Percentiles rank a stretch among this genome's conserved stretches.
Evolutionary conservation across 2,888 invertebrate genomes (phyloP).

Genomic region (Ceraclea dissimilis): DNA sequence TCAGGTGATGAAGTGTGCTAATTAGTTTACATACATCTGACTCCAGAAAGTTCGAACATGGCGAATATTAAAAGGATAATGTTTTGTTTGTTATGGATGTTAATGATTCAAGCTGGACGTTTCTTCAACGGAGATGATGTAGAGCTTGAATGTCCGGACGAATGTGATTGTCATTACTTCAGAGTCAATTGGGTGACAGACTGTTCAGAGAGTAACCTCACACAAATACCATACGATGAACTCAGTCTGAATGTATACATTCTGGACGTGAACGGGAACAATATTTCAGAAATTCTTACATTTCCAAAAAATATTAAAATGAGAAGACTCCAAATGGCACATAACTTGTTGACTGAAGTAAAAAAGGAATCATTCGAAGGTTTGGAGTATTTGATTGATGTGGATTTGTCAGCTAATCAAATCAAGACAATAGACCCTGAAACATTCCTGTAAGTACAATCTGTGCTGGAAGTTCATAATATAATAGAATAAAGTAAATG

Average conservation of each 20-base stretch:
- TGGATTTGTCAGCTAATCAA: slow-evolving; percentile 60
- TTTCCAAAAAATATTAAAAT: slow-evolving; percentile 64
- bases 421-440: slow-evolving; percentile 59
- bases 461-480: no score
- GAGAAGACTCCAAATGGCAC: slow-evolving; percentile 60
- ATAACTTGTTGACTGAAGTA: slow-evolving; percentile 54
- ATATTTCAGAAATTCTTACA: slow-evolving; percentile 49
- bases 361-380: slow-evolving; percentile 56
- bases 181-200: slow-evolving; percentile 71
- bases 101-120: neutral
- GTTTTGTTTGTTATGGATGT: slow-evolving; percentile 7
- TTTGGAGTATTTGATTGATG: slow-evolving; percentile 59
- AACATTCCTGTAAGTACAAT: slow-evolving; percentile 54
- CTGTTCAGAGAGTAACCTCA: slow-evolving; percentile 66
- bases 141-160: slow-evolving; percentile 63
- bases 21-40: no score
- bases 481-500: no score
- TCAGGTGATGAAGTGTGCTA: no score
- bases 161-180: slow-evolving; percentile 70
- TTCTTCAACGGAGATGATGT: slow-evolving; percentile 51
- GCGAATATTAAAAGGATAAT: slow-evolving; percentile 3
- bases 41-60: slow-evolving; percentile 3
- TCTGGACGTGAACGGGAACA: slow-evolving; percentile 63
- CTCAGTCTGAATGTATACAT: slow-evolving; percentile 63
- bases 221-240: slow-evolving; percentile 59